Evolutionary conservation across 2,113 vertebrate species (phyloP).

Genomic region (Hypanus sabinus): DNA sequence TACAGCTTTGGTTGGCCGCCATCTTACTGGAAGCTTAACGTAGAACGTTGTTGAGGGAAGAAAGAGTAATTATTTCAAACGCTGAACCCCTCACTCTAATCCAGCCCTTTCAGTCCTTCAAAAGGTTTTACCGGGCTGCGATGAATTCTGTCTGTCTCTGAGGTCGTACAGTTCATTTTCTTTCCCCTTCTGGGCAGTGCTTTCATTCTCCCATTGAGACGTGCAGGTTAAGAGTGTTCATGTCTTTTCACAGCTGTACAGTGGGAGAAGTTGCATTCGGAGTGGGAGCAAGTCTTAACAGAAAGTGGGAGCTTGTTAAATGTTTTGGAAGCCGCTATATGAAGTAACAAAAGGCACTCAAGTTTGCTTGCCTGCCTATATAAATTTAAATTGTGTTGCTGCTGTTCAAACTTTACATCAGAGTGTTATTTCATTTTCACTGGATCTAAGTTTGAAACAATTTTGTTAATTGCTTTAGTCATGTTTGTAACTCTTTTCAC

Average conservation of each 20-base stretch:
- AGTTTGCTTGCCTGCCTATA: background rate
- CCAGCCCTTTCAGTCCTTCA: too few species aligned
- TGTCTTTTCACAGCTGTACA: slow-evolving; percentile 4
- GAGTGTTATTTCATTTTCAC: background rate
- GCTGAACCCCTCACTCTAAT: too few species aligned
- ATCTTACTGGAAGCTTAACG: too few species aligned
- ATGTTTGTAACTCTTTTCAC: background rate
- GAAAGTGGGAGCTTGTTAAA: background rate
- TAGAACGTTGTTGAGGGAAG: too few species aligned
- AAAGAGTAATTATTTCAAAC: too few species aligned
- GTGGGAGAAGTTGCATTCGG: background rate
- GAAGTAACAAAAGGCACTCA: background rate
- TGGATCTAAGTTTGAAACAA: background rate
- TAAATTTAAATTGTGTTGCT: background rate
- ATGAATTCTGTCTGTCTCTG: background rate
- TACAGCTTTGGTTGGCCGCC: too few species aligned
- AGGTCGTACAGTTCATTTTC: background rate
- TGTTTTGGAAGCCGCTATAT: background rate
- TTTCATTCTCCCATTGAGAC: background rate
- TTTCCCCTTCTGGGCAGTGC: background rate
- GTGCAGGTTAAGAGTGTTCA: background rate
- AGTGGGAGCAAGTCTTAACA: background rate
- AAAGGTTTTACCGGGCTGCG: background rate
- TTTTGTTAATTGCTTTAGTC: background rate
- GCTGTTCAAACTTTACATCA: background rate